Conservation (phyloP, 2,797 vertebrate genomes). For the Anas bahamensis region DNA sequence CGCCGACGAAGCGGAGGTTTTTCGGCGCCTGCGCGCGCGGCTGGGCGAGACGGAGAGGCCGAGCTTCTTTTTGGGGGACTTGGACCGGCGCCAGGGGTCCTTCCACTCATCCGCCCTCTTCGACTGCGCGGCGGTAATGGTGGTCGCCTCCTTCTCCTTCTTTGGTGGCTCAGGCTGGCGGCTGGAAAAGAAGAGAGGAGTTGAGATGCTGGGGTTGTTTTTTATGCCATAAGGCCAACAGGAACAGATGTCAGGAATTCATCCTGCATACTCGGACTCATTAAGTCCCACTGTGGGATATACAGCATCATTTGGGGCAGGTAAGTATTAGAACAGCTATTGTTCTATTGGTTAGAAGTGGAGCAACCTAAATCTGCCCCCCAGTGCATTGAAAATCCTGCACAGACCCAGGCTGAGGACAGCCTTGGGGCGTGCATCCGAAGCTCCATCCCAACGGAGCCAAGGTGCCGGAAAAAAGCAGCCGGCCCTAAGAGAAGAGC, state of each 20-base stretch:
- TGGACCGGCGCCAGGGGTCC: conserved; percentile 97
- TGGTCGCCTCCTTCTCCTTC: conserved; percentile 81
- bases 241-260: background rate
- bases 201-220: background rate
- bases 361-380: background rate
- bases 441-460: accelerated
- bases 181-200: conserved; percentile 62
- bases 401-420: background rate
- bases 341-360: background rate
- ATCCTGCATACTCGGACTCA: background rate
- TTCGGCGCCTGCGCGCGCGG: conserved; percentile 87
- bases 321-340: background rate
- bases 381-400: background rate
- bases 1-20: conserved; percentile 91
- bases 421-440: accelerated
- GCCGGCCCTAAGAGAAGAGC: background rate
- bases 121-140: conserved; percentile 72
- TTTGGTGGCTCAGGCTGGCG: conserved; percentile 88
- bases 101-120: conserved; percentile 97
- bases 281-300: background rate
- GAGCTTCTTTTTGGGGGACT: conserved; percentile 92
- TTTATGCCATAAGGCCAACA: accelerated
- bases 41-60: conserved; percentile 88
- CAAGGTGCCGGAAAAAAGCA: background rate
- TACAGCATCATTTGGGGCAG: background rate